Percentiles rank a stretch among this genome's conserved stretches.
These are phyloP conservation scores for Carollia perspicillata DNA, from an alignment of 2,113 vertebrate species.

Conservation along the genomic window DNA sequence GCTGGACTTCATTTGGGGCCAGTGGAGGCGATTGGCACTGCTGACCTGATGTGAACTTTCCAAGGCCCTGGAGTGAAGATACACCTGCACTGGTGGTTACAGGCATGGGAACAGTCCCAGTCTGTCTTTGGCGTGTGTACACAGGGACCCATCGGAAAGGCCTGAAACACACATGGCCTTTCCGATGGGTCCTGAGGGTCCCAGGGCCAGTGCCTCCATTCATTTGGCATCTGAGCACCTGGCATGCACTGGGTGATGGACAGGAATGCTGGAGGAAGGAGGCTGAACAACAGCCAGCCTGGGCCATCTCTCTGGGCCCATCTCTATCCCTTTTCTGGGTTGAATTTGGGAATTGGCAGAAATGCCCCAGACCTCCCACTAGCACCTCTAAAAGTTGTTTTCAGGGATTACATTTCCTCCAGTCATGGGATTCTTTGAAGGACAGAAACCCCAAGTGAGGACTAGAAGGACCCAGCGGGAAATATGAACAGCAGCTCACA, in stretches of 20 bases:
- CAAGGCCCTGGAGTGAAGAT: not conserved
- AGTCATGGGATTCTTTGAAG: not conserved
- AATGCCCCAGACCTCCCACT: not conserved
- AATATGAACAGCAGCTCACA: not conserved
- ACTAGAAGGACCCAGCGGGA: not conserved
- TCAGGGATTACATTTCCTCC: not conserved
- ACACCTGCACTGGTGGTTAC: not conserved
- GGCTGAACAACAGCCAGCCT: not conserved
- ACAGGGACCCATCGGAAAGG: too few species aligned
- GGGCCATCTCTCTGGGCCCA: not conserved
- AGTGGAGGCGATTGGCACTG: too few species aligned
- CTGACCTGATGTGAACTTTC: not conserved
- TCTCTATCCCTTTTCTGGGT: not conserved
- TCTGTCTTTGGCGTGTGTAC: not conserved
- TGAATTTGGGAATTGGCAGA: not conserved
- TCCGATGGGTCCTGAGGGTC: not conserved
- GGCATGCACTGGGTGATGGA: not conserved
- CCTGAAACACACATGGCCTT: not conserved
- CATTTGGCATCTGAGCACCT: not conserved
- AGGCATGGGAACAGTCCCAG: too few species aligned
- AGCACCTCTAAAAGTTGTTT: not conserved
- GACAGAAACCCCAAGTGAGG: not conserved
- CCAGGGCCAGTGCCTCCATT: not conserved
- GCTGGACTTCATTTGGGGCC: not conserved
- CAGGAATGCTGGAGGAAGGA: not conserved